A percentile compares a stretch with the other conserved stretches of the same genome.
phyloP scores from a whole-genome alignment of 2,888 invertebrate genomes.

The Chalcosyrphus nemorum region DNA sequence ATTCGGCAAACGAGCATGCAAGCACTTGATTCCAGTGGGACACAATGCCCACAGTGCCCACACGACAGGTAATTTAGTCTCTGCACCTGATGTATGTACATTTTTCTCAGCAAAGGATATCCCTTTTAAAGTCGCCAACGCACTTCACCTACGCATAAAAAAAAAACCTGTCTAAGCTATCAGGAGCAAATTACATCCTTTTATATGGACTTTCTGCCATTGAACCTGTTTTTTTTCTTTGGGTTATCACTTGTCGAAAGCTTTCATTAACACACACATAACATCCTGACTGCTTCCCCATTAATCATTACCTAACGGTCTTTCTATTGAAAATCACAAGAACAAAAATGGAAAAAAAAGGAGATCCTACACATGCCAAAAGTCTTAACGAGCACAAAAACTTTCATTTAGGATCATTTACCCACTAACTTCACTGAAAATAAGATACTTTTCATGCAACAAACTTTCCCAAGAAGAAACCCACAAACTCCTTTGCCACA shows the following conservation, averaged over 20 bases:
- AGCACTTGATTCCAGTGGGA: too few relatives aligned
- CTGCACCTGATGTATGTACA: too few relatives aligned
- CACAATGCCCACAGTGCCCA: too few relatives aligned
- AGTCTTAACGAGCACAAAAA: constrained; percentile 48
- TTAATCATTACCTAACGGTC: constrained; percentile 7
- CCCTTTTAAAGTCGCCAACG: too few relatives aligned
- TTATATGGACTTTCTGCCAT: not conserved
- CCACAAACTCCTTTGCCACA: not conserved
- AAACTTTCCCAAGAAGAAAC: constrained; percentile 6
- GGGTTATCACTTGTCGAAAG: not conserved
- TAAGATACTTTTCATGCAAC: constrained; percentile 22
- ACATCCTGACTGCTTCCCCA: not conserved
- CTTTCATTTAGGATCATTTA: constrained; percentile 20
- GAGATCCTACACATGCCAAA: constrained; percentile 31
- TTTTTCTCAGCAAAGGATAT: too few relatives aligned
- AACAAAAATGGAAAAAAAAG: too few relatives aligned
- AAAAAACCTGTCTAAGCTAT: too few relatives aligned
- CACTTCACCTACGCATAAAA: too few relatives aligned
- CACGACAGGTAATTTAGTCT: too few relatives aligned
- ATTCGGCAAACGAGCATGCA: too few relatives aligned
- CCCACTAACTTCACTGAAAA: constrained; percentile 1
- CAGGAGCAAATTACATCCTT: not conserved
- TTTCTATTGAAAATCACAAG: not conserved
- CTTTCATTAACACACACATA: not conserved
- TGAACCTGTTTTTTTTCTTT: not conserved